Conservation (phyloP, 2,113 vertebrate genomes). For the Engystomops pustulosus region DNA sequence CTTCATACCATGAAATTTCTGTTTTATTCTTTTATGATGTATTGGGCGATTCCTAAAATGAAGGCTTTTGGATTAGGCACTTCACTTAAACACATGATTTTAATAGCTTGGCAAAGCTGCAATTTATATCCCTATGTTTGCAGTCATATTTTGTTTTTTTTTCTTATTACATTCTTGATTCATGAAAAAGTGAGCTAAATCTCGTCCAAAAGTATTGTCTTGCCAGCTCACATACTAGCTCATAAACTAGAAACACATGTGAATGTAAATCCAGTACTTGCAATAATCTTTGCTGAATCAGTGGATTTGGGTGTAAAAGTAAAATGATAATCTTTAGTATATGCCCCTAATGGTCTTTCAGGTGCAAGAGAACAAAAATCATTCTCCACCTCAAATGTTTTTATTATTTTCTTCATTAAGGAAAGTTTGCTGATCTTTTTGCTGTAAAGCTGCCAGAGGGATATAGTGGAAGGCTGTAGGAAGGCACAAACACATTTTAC, state of each 20-base stretch:
- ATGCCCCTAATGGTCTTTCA: background rate
- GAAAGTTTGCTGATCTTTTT: background rate
- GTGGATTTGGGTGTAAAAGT: constrained; percentile 23
- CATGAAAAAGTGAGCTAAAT: constrained; percentile 44
- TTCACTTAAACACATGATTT: constrained; percentile 40
- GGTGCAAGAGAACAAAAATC: background rate
- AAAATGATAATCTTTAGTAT: constrained; percentile 15
- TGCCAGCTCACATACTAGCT: constrained; percentile 47
- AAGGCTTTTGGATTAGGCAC: constrained; percentile 15
- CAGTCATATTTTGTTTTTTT: constrained; percentile 42
- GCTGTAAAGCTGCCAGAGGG: background rate
- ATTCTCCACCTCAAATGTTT: background rate
- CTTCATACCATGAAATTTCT: background rate
- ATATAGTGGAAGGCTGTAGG: background rate
- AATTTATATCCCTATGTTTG: background rate
- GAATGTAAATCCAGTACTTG: constrained; percentile 15
- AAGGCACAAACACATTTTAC: background rate
- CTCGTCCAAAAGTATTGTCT: constrained; percentile 42
- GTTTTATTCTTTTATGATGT: constrained; percentile 8
- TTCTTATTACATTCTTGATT: constrained; percentile 34
- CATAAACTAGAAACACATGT: constrained; percentile 46
- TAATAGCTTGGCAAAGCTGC: constrained; percentile 31
- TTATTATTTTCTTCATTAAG: background rate
- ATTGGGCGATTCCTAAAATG: constrained; percentile 11
- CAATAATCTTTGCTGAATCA: constrained; percentile 38